Percentiles rank a stretch among this genome's conserved stretches.
Evolutionary conservation across 37 sponge, comb jelly and placozoan genomes (phyloP).

Genomic region (Aphrocallistes beatrix): DNA sequence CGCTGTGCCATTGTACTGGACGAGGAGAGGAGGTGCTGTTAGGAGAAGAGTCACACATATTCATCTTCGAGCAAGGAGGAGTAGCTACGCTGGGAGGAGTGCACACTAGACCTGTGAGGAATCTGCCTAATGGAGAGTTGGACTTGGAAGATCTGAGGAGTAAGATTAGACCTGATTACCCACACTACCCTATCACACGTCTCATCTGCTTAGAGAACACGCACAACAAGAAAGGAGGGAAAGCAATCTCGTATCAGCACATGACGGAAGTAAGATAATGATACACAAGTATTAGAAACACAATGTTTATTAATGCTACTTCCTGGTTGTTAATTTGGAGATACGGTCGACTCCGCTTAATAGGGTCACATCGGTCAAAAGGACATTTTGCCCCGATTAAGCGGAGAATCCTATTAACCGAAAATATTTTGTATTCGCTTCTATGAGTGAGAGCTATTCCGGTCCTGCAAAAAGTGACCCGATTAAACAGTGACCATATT

Average conservation of each 20-base stretch:
- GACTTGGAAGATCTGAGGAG: constrained; percentile 45
- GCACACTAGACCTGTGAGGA: constrained; percentile 33
- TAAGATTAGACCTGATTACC: constrained; percentile 27
- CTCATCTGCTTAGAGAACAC: constrained; percentile 60
- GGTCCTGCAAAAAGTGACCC: too few species aligned
- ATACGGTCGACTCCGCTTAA: too few species aligned
- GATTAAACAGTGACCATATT: too few species aligned
- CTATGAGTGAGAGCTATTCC: too few species aligned
- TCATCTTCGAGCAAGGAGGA: constrained; percentile 54
- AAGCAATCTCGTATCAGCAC: constrained; percentile 25
- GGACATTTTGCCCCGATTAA: too few species aligned
- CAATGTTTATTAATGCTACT: too few species aligned
- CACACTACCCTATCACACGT: constrained; percentile 28
- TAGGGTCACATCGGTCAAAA: too few species aligned
- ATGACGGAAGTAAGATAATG: constrained; percentile 29
- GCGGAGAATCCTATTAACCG: too few species aligned
- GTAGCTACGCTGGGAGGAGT: constrained; percentile 46
- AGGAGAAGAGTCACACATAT: constrained; percentile 58
- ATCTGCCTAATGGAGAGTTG: constrained; percentile 46
- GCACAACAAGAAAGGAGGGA: constrained; percentile 54
- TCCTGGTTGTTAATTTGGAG: too few species aligned
- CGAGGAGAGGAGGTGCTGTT: constrained; percentile 55
- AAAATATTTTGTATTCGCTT: too few species aligned
- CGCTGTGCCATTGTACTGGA: constrained; percentile 40
- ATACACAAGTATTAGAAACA: too few species aligned